Conservation (phyloP, 2,888 invertebrate genomes). For the Sphinx pinastri region DNA sequence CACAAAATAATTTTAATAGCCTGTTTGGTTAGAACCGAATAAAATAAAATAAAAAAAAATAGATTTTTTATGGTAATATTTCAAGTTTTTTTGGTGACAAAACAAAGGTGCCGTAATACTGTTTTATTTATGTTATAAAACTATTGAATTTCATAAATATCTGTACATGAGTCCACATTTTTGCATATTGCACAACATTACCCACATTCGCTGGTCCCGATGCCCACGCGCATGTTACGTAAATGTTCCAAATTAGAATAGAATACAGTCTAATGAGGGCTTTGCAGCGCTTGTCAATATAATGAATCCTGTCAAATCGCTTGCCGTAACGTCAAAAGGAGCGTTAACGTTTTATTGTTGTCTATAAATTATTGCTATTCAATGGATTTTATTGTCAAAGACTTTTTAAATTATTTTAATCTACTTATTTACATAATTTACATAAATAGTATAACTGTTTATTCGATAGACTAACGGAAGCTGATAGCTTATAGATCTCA, state of each 20-base stretch:
- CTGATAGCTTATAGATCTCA: too few species aligned
- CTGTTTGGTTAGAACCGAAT: too few species aligned
- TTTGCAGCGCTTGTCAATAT: constrained; percentile 39
- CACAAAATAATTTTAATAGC: too few species aligned
- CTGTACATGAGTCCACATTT: constrained; percentile 44
- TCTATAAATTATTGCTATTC: constrained; percentile 4
- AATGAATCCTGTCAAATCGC: constrained; percentile 39
- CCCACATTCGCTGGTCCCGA: constrained; percentile 41
- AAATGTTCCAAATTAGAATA: constrained; percentile 66
- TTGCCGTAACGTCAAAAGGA: constrained; percentile 14
- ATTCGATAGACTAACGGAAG: too few species aligned
- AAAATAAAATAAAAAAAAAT: too few species aligned
- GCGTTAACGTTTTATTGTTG: constrained; percentile 5
- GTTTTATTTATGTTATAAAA: too few species aligned
- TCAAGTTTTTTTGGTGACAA: too few species aligned
- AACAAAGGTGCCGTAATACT: too few species aligned
- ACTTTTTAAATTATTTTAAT: background rate
- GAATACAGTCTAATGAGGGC: constrained; percentile 40
- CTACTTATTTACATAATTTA: too few species aligned
- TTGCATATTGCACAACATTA: constrained; percentile 60
- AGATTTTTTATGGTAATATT: too few species aligned
- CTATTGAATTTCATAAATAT: constrained; percentile 31
- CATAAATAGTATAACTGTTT: too few species aligned
- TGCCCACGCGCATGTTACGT: constrained; percentile 53
- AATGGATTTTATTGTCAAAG: constrained; percentile 1